Evolutionary conservation across 2,797 vertebrate species (phyloP), one percentile per base, ranked within the genome.

Genomic region (Parauchenoglanis ngamensis): DNA sequence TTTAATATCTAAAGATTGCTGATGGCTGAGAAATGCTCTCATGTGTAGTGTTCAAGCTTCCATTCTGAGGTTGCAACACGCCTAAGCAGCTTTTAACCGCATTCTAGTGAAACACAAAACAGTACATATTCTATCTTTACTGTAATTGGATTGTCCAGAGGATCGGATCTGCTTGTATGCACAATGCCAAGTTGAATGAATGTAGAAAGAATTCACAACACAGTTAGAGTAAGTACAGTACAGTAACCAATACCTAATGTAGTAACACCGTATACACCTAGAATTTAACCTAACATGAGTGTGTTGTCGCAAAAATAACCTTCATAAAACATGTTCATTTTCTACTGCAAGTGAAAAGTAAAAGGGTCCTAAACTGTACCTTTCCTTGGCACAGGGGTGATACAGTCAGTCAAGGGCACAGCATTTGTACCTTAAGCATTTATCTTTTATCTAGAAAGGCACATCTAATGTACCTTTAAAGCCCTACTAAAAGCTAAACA

Each of bases 71-170:
- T 78, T 40, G 13, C 59, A 77, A 67, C 73, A 46, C 68, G 19
- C 17, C 65, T 28, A 52, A 28, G 35, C 35, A 82, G 11, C 28
- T 72, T 84, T 56, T 52, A 70, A 84, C 56, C 5, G 7, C 49
- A 72, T 72, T 72, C 35, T 84, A 40, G 19, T 68, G 63, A 52
- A 54, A 54, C 13, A 25, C 19, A 73, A 68, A 72, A 21, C 49
- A 21, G 31, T 77, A 52, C 61, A 78, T 85, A 46, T 75, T 85
- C 82, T 65, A 76, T 90, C 85, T 84, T 87, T 49, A 28, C 3
- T 21, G 15, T 82, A 72, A 56, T 17, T 77, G 21, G 59, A 79
- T 68, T 70, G 57, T 28, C 40, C 28, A 56, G 17, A 65, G 86
- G n/a, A n/a, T 87, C 12, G 17, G 11, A 46, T 57, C 57, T 75